phyloP scores from a whole-genome alignment of 2,113 vertebrate species.

The Scolopax mira region DNA sequence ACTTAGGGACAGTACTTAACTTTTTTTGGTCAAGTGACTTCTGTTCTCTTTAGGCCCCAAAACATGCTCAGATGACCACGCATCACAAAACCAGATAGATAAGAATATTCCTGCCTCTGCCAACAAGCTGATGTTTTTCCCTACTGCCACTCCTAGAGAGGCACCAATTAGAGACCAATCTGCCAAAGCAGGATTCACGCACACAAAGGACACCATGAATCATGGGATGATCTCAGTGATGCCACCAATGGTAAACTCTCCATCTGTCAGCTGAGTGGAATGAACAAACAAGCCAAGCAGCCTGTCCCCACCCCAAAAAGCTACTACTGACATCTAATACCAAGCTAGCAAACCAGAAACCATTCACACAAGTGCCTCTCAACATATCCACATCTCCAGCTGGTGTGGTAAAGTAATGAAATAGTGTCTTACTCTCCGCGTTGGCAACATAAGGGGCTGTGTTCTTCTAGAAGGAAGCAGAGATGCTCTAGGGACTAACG shows the following conservation, averaged over 20 bases:
- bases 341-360: conserved; percentile 8
- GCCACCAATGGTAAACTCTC: not conserved
- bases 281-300: conserved; percentile 3
- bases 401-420: conserved; percentile 19
- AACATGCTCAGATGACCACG: not conserved
- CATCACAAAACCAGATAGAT: not conserved
- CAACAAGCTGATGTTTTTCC: not conserved
- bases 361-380: conserved; percentile 48
- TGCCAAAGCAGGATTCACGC: conserved; percentile 59
- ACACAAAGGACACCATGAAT: conserved; percentile 69
- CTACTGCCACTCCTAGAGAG: not conserved
- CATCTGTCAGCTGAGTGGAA: conserved; percentile 51
- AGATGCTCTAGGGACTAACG: conserved; percentile 1
- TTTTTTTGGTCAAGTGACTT: not conserved
- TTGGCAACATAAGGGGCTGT: rapidly evolving
- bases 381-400: conserved; percentile 48
- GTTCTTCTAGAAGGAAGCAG: conserved; percentile 22
- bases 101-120: not conserved
- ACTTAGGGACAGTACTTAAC: not conserved
- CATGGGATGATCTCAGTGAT: conserved; percentile 53
- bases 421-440: not conserved
- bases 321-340: not conserved
- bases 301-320: not conserved
- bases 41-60: not conserved
- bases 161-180: conserved; percentile 8